Percentiles rank a stretch among this genome's conserved stretches.
These are phyloP conservation scores for Podotricha telesiphe DNA, from an alignment of 2,888 invertebrate genomes.

Conservation along the genomic window DNA sequence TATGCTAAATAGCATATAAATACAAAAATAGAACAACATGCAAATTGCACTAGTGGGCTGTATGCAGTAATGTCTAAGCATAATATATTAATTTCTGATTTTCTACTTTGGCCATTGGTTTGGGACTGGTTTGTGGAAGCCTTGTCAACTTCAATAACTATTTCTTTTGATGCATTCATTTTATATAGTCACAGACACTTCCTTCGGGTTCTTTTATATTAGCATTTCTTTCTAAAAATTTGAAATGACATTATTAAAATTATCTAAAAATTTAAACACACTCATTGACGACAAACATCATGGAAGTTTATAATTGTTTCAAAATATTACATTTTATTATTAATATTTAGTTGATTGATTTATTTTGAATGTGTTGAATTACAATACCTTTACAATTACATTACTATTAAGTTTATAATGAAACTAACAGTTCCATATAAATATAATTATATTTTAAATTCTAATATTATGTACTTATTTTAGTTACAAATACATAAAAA, in stretches of 20 bases:
- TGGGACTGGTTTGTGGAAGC: conserved; percentile 29
- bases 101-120: conserved; percentile 50
- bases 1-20: conserved; percentile 95
- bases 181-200: conserved; percentile 29
- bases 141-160: conserved; percentile 65
- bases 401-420: too few relatives aligned
- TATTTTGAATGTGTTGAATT: too few relatives aligned
- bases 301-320: not conserved
- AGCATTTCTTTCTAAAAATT: not conserved
- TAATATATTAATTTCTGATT: conserved; percentile 85
- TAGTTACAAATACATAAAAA: too few relatives aligned
- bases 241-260: not conserved
- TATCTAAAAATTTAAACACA: not conserved
- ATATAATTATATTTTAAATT: too few relatives aligned
- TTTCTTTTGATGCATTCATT: conserved; percentile 64
- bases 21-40: conserved; percentile 90
- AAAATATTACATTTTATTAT: not conserved
- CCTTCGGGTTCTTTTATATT: not conserved
- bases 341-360: too few relatives aligned
- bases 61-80: conserved; percentile 89
- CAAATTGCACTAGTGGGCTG: conserved; percentile 87
- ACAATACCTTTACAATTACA: too few relatives aligned
- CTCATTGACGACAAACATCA: not conserved
- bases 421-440: too few relatives aligned
- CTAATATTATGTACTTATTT: too few relatives aligned